Percentiles rank a stretch among this genome's conserved stretches.
These are phyloP conservation scores for Lutjanus erythropterus DNA, from an alignment of 2,113 vertebrate species.

Conservation along the genomic window DNA sequence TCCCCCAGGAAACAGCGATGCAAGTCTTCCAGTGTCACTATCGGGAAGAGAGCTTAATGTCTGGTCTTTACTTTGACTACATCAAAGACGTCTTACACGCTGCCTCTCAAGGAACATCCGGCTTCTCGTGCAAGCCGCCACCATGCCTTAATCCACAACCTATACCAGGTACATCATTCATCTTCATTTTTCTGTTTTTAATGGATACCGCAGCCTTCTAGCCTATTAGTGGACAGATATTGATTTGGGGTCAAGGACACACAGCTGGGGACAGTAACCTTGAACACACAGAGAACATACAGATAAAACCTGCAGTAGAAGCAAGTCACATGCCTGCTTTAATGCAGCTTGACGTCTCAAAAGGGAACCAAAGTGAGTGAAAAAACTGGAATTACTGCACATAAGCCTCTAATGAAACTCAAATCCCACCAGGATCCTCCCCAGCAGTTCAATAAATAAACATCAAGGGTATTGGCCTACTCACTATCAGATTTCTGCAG, in stretches of 20 bases:
- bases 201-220: neutral
- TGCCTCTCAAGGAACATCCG: constrained; percentile 63
- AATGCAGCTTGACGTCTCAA: neutral
- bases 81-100: constrained; percentile 70
- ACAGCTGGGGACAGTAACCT: constrained; percentile 14
- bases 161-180: constrained; percentile 59
- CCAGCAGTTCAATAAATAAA: constrained; percentile 17
- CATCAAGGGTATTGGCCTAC: neutral
- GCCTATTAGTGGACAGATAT: constrained; percentile 21
- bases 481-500: constrained; percentile 35
- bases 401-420: neutral
- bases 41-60: constrained; percentile 61
- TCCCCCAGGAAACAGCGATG: constrained; percentile 76
- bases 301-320: constrained; percentile 2
- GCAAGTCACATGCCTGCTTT: neutral
- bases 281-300: neutral
- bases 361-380: neutral
- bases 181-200: constrained; percentile 22
- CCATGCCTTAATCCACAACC: constrained; percentile 61
- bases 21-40: constrained; percentile 83
- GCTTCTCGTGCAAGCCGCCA: constrained; percentile 75
- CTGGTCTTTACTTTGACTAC: constrained; percentile 78
- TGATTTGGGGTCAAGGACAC: constrained; percentile 33
- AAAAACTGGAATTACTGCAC: neutral
- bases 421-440: neutral